phyloP scores from a whole-genome alignment of 2,797 vertebrate species.

The Onychomys torridus region DNA sequence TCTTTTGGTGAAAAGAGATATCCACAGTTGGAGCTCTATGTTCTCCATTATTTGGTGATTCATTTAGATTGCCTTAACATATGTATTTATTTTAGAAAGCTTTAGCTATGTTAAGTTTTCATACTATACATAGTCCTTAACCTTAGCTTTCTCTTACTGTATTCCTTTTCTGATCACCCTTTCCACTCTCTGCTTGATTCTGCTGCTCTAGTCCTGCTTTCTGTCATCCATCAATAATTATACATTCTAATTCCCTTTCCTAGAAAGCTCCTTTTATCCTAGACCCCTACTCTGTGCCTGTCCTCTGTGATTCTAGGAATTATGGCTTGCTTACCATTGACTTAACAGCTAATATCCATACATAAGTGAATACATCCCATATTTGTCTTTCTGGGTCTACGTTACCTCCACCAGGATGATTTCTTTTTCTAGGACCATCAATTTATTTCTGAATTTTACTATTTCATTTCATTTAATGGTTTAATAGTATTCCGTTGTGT shows the following conservation, averaged over 20 bases:
- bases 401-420: background rate
- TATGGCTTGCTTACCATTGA: no score
- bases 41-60: background rate
- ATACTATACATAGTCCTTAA: background rate
- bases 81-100: background rate
- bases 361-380: no score
- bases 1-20: background rate
- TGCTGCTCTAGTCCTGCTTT: background rate
- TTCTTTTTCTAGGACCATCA: background rate
- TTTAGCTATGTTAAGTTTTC: background rate
- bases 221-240: background rate
- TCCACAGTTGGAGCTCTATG: background rate
- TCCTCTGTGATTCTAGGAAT: no score
- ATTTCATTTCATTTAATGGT: background rate
- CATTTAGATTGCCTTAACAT: background rate
- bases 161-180: background rate
- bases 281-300: background rate
- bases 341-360: no score
- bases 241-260: background rate
- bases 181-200: background rate
- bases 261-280: background rate
- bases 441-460: background rate
- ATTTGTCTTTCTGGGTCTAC: no score
- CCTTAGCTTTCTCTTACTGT: background rate
- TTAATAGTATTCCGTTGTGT: background rate